Conservation (phyloP, 2,888 invertebrate species). For the Caenorhabditis imperialis region DNA sequence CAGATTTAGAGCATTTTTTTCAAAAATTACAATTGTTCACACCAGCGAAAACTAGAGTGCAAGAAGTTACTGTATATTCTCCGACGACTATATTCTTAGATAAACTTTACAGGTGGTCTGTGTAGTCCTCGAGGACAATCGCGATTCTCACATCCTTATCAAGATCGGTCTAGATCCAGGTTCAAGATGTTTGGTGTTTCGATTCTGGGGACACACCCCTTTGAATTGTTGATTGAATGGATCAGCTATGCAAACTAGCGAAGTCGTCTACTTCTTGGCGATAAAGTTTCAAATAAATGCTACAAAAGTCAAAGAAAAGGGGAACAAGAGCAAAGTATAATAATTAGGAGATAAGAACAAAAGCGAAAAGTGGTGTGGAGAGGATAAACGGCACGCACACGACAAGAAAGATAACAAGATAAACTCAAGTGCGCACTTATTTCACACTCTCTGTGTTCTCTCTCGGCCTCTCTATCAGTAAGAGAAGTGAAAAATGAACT, state of each 20-base stretch:
- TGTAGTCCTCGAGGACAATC: no score
- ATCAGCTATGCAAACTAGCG: slow-evolving; percentile 45
- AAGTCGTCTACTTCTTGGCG: not conserved
- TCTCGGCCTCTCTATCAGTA: slow-evolving; percentile 16
- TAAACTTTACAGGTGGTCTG: no score
- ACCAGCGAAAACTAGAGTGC: no score
- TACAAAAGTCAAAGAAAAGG: no score
- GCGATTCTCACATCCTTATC: not conserved
- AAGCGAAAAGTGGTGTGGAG: no score
- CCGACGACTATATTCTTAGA: no score
- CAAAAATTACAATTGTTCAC: no score
- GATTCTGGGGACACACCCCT: not conserved
- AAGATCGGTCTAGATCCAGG: not conserved
- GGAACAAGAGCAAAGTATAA: no score
- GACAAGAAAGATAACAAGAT: slow-evolving; percentile 49
- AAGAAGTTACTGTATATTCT: no score
- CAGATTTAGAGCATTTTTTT: no score
- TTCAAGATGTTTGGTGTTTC: slow-evolving; percentile 33
- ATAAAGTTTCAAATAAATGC: not conserved
- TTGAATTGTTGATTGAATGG: slow-evolving; percentile 19
- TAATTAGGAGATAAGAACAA: no score
- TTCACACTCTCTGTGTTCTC: slow-evolving; percentile 31
- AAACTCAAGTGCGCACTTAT: slow-evolving; percentile 45
- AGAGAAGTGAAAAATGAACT: not conserved
- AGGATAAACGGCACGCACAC: not conserved